A percentile compares a stretch with the other conserved stretches of the same genome.
Conservation (phyloP, 2,113 vertebrate genomes). For the Cyprinodon brontotheroides region DNA sequence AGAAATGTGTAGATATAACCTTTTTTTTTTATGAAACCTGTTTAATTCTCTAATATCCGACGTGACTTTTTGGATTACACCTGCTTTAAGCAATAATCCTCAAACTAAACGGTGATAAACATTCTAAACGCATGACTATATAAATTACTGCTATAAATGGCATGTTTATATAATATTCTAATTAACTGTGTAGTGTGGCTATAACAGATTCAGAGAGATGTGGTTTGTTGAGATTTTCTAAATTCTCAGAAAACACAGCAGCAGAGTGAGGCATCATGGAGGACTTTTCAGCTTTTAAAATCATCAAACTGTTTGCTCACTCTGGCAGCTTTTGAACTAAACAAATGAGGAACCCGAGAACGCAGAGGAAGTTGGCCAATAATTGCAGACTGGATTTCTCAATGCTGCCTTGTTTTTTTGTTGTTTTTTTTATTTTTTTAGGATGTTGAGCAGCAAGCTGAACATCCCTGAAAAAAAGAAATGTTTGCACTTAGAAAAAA, state of each 20-base stretch:
- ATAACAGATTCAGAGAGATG: background rate
- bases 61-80: no score
- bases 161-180: background rate
- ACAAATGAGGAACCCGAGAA: slow-evolving; percentile 66
- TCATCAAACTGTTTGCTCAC: background rate
- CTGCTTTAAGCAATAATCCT: background rate
- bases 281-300: background rate
- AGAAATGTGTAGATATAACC: no score
- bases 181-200: background rate
- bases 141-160: background rate
- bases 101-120: background rate
- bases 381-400: slow-evolving; percentile 46
- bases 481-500: background rate
- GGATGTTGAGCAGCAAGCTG: background rate
- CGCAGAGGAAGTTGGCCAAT: slow-evolving; percentile 74
- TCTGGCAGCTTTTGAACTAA: slow-evolving; percentile 1
- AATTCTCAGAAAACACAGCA: background rate
- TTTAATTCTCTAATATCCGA: no score
- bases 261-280: background rate
- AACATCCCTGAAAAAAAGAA: background rate
- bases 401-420: slow-evolving; percentile 28
- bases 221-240: background rate
- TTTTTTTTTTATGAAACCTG: no score
- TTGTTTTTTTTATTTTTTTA: background rate
- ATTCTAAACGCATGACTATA: no score